A percentile compares a stretch with the other conserved stretches of the same genome.
phyloP scores from a whole-genome alignment of 2,888 invertebrate species.

The Coremacera marginata region DNA sequence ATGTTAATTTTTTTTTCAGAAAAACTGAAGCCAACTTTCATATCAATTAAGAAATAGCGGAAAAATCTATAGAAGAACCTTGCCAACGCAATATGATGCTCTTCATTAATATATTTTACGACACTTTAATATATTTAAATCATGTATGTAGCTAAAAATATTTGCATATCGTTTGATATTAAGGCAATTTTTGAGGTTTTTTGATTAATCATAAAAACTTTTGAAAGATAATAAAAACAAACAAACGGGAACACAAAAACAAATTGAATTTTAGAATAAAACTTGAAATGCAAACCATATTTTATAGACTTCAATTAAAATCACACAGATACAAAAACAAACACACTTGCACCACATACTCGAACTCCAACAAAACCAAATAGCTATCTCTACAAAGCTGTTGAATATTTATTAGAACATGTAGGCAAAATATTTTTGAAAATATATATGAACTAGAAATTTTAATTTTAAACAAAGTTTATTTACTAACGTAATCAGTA shows the following conservation, averaged over 20 bases:
- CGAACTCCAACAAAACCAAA: not conserved
- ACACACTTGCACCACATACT: not conserved
- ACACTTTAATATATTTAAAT: constrained; percentile 36
- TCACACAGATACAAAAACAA: not conserved
- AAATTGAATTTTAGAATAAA: constrained; percentile 29
- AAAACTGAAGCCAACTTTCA: constrained; percentile 47
- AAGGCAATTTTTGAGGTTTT: constrained; percentile 42
- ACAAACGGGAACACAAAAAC: constrained; percentile 21
- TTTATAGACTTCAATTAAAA: constrained; percentile 28
- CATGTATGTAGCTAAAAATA: constrained; percentile 5
- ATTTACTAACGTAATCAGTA: not conserved
- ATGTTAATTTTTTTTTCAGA: constrained; percentile 50
- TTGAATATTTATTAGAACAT: not conserved
- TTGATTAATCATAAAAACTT: constrained; percentile 56
- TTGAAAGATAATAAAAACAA: constrained; percentile 39
- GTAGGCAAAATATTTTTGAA: not conserved
- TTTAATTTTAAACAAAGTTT: constrained; percentile 1
- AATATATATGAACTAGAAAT: not conserved
- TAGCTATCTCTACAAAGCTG: not conserved
- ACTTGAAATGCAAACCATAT: constrained; percentile 43
- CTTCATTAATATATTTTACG: constrained; percentile 35
- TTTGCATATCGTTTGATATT: constrained; percentile 10
- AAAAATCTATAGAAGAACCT: constrained; percentile 15
- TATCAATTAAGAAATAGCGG: constrained; percentile 54
- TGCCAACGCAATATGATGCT: not conserved